Base-by-base conservation (phyloP, 2,888 invertebrate species). In the Panzeria rudis region DNA sequence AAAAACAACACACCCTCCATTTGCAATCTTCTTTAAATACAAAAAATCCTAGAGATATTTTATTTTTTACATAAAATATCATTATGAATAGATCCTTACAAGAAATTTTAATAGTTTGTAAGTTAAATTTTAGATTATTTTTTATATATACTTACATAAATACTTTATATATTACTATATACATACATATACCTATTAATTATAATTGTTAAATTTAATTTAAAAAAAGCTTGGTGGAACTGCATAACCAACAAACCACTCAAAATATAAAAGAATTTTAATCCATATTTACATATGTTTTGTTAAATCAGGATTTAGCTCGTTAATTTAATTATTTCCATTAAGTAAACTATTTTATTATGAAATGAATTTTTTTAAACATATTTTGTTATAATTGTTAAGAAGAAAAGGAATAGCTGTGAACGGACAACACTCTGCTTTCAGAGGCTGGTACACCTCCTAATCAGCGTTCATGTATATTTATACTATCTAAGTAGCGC, bases 11-110 rank as follows among this genome's bases (percentile, higher is more conserved):
- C 15, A 81, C 54, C 61, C 62, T 82, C 82, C 82, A 82, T 47
- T 76, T 76, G 20, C 56, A 56, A 69, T 50, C 13, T 35, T 20
- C 15, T 47, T 20, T 15, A 64, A 29, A 52, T 20, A 59, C n/a
- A 61, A 52, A 69, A 17, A 72, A 64, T 82, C 81, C 81, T 69
- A 61, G 3, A n/a, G 62, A 62, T 54, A 80, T 75, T 81, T 66
- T 72, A 71, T 44, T 79, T 56, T 66, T 54, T 59, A 50, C n/a
- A 59, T 47, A 61, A 59, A 68, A 56, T 69, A 47, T 78, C 7
- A 23, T 47, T 56, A 75, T 38, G 20, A 20, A 54, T 69, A 52
- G 1, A 62, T 52, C 25, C n/a, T 29, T 41, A 44, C n/a, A 59
- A 13, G 13, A 50, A n/a, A 13, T 59, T 82, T 62, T 54, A 35